phyloP scores from a whole-genome alignment of 2,888 invertebrate genomes.

The Polyommatus icarus region DNA sequence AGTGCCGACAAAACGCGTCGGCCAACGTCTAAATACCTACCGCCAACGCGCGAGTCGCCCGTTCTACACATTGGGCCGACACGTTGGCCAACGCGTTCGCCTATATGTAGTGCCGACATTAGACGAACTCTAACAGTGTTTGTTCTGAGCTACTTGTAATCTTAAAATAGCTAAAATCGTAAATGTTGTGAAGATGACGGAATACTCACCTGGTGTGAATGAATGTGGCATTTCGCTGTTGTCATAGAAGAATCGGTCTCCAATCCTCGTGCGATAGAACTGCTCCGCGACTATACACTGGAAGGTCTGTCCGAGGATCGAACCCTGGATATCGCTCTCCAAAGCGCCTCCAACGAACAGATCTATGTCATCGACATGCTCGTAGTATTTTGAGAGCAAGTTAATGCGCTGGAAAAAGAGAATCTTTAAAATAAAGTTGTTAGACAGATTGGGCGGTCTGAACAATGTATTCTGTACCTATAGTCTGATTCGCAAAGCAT shows the following conservation, averaged over 20 bases:
- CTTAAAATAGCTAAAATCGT: too few relatives aligned
- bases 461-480: not conserved
- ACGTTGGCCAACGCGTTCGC: too few relatives aligned
- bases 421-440: not conserved
- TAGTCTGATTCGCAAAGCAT: not conserved
- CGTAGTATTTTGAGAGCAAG: constrained; percentile 84
- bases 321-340: constrained; percentile 87
- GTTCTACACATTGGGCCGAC: too few relatives aligned
- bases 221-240: constrained; percentile 78
- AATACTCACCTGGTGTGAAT: constrained; percentile 40
- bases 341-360: constrained; percentile 91
- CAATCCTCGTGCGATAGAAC: constrained; percentile 90
- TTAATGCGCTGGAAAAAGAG: constrained; percentile 79
- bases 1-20: too few relatives aligned
- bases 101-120: too few relatives aligned
- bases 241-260: constrained; percentile 93
- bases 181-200: too few relatives aligned
- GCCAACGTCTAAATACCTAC: too few relatives aligned
- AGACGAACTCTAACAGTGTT: too few relatives aligned
- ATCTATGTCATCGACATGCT: constrained; percentile 91
- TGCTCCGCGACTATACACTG: constrained; percentile 93
- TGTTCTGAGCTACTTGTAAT: too few relatives aligned
- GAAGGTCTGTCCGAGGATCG: constrained; percentile 92
- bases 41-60: too few relatives aligned
- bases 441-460: not conserved